Evolutionary conservation across 2,113 vertebrate species (phyloP), one percentile per base, ranked within the genome.

Genomic region (Willisornis vidua): DNA sequence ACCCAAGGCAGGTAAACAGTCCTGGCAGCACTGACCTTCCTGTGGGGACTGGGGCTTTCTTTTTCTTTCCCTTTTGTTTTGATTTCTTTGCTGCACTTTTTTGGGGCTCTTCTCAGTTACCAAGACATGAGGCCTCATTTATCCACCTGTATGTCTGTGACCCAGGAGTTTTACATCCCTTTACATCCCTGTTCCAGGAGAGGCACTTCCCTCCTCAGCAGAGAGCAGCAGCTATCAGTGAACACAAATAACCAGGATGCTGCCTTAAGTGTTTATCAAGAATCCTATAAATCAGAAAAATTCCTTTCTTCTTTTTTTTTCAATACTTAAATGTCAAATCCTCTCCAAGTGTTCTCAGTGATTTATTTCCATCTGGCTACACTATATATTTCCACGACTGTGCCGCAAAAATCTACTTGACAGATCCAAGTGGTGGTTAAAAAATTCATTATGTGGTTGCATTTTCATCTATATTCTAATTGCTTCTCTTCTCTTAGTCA

Each of bases 351-450:
- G 41, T 75, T 91, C 81, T 37, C 81, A 46, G 78, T 49, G 89
- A 94, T 82, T 81, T 93, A 82, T 87, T 94, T 95, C 96, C 89
- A 87, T 85, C 91, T 91, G 89, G 87, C 73, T 94, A 52, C 11
- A 2, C 87, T 70, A 41, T 54, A 54, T 72, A 76, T 95, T 95
- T 91, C 93, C 94, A 79, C 12, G 62, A 39, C 93, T 54, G 77
- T 25, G 81, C 84, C 2, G 31, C 93, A 87, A 76, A 94, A 95
- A 78, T 65, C 91, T 91, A 76, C 89, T 85, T 83, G 93, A 91
- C 85, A 82, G 89, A 94, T 83, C 87, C 78, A 89, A 96, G 94
- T 77, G 89, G 91, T 91, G 87, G 90, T 95, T 96, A 93, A 95
- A 95, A 90, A 87, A 87, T 91, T 96, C 94, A 95, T 93, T 89